Evolutionary conservation across 2,888 invertebrate species (phyloP), one percentile per base, ranked within the genome.

Genomic region (Criorhina ranunculi): DNA sequence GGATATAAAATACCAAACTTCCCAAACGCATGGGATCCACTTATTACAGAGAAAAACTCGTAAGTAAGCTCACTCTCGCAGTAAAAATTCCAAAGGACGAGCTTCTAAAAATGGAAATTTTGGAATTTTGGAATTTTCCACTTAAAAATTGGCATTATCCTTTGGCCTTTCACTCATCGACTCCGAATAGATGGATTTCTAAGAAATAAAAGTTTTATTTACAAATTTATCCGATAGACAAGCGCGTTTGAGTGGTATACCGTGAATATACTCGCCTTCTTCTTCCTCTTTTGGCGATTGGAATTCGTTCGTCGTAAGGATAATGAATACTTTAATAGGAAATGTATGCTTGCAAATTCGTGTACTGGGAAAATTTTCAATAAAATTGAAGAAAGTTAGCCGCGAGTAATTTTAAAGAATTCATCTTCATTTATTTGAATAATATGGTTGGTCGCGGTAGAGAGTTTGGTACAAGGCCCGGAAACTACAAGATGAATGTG

Each of bases 101-200:
- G 35, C 42, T 31, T 66, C 46, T 49, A 57, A 19, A 57, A 76
- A 60, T 49, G 37, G 51, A 60, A 77, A 73, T 37, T 69, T 67
- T 59, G 51, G 35, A 69, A 73, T 83, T 85, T 78, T 75, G 62
- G 51, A 64, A 70, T 79, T 59, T 73, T 69, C 55, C 55, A 53
- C 53, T 83, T 66, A 17, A 59, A 55, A 57, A 64, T 51, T 59
- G 40, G 44, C 49, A 5, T 57, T 66, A 62, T 82, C 53, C 31
- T 60, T 69, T n/a, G 9, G 17, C 17, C 19, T 0, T 35, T 5
- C 11, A 57, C 3, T 53, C 9, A 11, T 9, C 33, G n/a, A 33
- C 24, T 12, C 7, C 33, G 33, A 37, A 9, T 0, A 64, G 19
- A 42, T 33, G 24, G 33, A 57, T 46, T 15, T n/a, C 15, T n/a